Evolutionary conservation across 2,113 vertebrate species (phyloP).

Genomic region (Herpailurus yagouaroundi): DNA sequence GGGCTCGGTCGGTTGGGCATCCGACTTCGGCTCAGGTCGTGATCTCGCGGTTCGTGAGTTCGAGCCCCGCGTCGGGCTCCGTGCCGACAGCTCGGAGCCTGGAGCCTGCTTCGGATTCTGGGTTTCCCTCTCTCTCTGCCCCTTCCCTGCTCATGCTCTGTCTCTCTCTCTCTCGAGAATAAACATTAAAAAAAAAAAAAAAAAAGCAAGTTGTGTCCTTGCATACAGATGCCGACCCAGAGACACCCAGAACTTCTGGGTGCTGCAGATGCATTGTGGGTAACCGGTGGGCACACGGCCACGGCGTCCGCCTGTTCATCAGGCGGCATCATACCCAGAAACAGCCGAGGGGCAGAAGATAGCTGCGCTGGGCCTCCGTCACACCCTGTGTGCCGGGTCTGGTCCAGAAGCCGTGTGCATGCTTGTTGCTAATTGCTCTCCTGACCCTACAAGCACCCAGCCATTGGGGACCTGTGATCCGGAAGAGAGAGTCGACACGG

Average conservation of each 20-base stretch:
- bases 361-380: neutral
- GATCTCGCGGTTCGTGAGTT: too few species aligned
- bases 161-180: too few species aligned
- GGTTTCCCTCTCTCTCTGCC: too few species aligned
- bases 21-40: too few species aligned
- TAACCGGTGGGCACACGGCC: fast-evolving
- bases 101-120: too few species aligned
- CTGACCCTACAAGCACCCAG: neutral
- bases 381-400: neutral
- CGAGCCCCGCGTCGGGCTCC: too few species aligned
- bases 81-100: too few species aligned
- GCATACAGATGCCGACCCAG: neutral
- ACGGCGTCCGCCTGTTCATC: fast-evolving
- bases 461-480: neutral
- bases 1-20: too few species aligned
- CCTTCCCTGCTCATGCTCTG: too few species aligned
- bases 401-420: too few species aligned
- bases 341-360: neutral
- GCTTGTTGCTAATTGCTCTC: neutral
- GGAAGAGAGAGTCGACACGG: neutral
- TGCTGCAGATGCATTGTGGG: fast-evolving
- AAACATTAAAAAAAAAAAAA: too few species aligned
- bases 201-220: neutral
- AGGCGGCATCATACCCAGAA: neutral
- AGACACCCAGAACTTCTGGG: neutral